Conservation (phyloP, 2,888 invertebrate species). For the Leptinotarsa rubiginosa region DNA sequence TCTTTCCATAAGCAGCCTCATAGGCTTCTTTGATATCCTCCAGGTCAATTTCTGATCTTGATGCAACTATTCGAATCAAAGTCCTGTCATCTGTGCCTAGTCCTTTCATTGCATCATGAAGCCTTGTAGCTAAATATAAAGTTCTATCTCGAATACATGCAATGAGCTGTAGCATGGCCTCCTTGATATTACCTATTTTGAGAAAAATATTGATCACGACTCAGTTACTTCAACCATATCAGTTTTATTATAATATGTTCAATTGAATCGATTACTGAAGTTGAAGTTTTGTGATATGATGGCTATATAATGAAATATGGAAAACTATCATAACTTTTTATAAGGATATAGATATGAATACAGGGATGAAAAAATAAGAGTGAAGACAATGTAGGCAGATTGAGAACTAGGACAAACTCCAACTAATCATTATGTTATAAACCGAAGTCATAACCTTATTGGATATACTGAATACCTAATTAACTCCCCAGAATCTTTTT, state of each 20-base stretch:
- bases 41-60: conserved; percentile 86
- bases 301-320: too few relatives aligned
- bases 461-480: too few relatives aligned
- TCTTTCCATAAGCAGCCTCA: conserved; percentile 78
- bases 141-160: conserved; percentile 78
- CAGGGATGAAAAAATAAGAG: too few relatives aligned
- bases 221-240: not conserved
- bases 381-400: not conserved
- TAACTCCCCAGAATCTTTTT: too few relatives aligned
- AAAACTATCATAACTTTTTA: too few relatives aligned
- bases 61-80: conserved; percentile 86
- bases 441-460: too few relatives aligned
- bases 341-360: too few relatives aligned
- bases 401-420: not conserved
- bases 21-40: conserved; percentile 85
- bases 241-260: not conserved
- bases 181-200: conserved; percentile 75
- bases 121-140: conserved; percentile 84
- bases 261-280: too few relatives aligned
- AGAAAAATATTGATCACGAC: not conserved
- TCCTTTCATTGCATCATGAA: conserved; percentile 90
- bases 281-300: too few relatives aligned
- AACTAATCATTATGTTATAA: not conserved
- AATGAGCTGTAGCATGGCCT: conserved; percentile 83
- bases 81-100: conserved; percentile 89